Conservation (phyloP, 1,140 invertebrate species). For the Cardiocondyla obscurior region DNA sequence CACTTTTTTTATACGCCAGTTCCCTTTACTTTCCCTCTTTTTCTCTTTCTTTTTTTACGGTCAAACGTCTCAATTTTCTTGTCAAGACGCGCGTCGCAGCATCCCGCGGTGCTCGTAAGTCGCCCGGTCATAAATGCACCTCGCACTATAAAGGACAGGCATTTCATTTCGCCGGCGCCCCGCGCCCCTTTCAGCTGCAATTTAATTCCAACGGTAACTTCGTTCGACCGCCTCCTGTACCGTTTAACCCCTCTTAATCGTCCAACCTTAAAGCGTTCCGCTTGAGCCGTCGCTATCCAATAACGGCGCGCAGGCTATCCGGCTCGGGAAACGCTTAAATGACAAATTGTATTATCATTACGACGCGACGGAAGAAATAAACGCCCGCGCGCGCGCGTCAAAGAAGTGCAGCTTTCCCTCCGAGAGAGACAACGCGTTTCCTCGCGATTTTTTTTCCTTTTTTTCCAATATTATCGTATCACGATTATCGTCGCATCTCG, state of each 20-base stretch:
- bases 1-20: too few species aligned
- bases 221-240: constrained; percentile 40
- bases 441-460: not conserved
- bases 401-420: not conserved
- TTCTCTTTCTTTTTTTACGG: not conserved
- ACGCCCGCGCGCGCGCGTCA: not conserved
- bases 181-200: constrained; percentile 45
- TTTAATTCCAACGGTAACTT: constrained; percentile 50
- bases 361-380: constrained; percentile 9
- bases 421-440: not conserved
- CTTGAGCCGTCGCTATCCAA: constrained; percentile 32
- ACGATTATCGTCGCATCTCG: constrained; percentile 19
- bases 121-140: constrained; percentile 46
- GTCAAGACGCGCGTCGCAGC: not conserved
- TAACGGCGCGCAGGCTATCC: constrained; percentile 25
- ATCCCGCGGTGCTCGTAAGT: constrained; percentile 45
- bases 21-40: too few species aligned
- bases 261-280: constrained; percentile 35
- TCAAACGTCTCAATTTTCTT: constrained; percentile 35
- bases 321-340: constrained; percentile 47
- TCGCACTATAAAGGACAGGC: constrained; percentile 39
- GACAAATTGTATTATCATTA: constrained; percentile 57
- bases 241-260: constrained; percentile 43
- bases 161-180: constrained; percentile 32
- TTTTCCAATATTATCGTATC: constrained; percentile 11